phyloP scores from a whole-genome alignment of 2,113 vertebrate genomes.

The Lutjanus erythropterus region DNA sequence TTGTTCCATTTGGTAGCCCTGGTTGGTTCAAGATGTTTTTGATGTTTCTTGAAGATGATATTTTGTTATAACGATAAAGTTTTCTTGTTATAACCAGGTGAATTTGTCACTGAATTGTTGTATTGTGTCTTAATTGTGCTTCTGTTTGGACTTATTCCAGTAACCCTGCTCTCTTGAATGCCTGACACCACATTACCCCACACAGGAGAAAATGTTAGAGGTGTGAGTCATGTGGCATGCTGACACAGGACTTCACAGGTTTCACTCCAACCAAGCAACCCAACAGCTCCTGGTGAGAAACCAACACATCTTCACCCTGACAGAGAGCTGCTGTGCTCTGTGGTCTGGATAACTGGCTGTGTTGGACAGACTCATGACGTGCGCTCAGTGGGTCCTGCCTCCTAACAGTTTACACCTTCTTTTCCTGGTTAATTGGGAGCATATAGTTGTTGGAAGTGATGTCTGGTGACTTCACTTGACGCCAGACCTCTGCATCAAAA shows the following conservation, averaged over 20 bases:
- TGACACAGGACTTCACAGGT: background rate
- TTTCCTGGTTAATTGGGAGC: no score
- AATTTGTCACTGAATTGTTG: no score
- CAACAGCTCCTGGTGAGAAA: constrained; percentile 2
- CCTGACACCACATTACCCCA: background rate
- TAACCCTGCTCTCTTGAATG: background rate
- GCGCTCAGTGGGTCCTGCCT: no score
- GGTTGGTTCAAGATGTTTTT: background rate
- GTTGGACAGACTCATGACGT: no score
- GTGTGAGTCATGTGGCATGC: background rate
- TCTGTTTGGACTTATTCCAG: background rate
- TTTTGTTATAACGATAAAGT: background rate
- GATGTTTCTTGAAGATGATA: no score
- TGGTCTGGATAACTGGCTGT: background rate
- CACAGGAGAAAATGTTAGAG: background rate
- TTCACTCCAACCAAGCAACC: background rate
- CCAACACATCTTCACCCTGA: constrained; percentile 5
- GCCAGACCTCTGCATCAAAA: no score
- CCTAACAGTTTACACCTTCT: no score
- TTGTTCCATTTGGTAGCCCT: background rate
- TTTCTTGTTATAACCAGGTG: background rate
- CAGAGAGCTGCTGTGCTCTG: background rate
- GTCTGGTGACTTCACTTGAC: no score
- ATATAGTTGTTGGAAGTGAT: no score
- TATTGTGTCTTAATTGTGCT: no score